phyloP scores from a whole-genome alignment of 2,888 invertebrate genomes.

The Folsomia candida region DNA sequence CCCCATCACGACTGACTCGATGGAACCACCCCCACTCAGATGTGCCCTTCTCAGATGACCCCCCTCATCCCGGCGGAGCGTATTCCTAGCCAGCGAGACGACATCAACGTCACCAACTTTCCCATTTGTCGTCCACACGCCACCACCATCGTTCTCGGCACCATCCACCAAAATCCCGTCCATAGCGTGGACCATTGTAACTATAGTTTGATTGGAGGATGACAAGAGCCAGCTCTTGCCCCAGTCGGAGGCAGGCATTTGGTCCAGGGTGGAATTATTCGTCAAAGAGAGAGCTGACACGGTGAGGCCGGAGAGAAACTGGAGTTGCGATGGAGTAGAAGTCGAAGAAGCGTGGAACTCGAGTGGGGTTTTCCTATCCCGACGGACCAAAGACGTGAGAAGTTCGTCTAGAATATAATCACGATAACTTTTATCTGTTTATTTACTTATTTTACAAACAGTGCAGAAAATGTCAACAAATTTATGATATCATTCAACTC shows the following conservation, averaged over 20 bases:
- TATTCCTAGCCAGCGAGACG: constrained; percentile 16
- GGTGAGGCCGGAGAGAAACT: background rate
- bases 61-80: constrained; percentile 9
- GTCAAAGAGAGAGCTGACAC: background rate
- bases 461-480: no score
- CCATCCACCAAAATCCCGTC: background rate
- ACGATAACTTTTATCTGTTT: no score
- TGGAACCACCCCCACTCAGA: background rate
- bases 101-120: constrained; percentile 21
- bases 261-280: constrained; percentile 12
- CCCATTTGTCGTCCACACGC: constrained; percentile 18
- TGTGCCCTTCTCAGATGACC: background rate
- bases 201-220: constrained; percentile 21
- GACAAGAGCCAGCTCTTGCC: constrained; percentile 31
- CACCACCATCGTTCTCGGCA: constrained; percentile 8
- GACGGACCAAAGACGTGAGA: constrained; percentile 18
- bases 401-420: background rate
- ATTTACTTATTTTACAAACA: no score
- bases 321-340: background rate
- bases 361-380: constrained; percentile 3
- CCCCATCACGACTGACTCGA: background rate
- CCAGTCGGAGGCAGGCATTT: constrained; percentile 28
- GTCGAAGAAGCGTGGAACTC: background rate
- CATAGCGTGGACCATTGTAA: constrained; percentile 23
- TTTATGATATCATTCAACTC: no score